Base-by-base conservation (phyloP, 2,113 vertebrate genomes). In the Ancistrus triradiatus region DNA sequence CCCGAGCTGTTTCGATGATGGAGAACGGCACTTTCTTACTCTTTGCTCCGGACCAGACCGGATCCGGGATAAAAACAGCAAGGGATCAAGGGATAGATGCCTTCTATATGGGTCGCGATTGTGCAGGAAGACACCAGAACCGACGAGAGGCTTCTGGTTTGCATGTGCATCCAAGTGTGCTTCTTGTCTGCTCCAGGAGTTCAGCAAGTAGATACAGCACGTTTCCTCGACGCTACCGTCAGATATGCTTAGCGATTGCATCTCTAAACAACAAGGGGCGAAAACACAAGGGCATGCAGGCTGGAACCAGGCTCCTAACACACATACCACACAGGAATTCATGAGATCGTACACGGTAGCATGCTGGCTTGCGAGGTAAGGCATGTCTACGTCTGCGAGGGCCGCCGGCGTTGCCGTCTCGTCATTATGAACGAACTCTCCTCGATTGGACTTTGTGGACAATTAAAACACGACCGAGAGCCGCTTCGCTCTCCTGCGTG, bases 221-320 rank as follows among this genome's bases (percentile, higher is more conserved):
- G 27, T 35, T 63, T 25, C 28, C 37, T 58, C 19, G 51, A 59
- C 27, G 60, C 60, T 68, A 68, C 60, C 8, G 33, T 21, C 14
- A 68, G 64, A 40, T 63, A 35, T 10, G 22, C 17, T 22, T 40
- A n/a, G 57, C 13, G 25, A 66, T 25, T 38, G 70, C 38, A 31
- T 50, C 37, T 50, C 47, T 57, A 44, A 50, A 47, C 48, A 65
- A 31, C 18, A 48, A 19, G 6, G 14, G 44, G 40, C 33, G 7
- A 7, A 44, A 59, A 43, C 24, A 73, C 63, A 27, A 37, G 63
- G 31, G 53, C 64, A 66, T 66, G 64, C 63, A 66, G 40, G 14
- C 51, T 42, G 24, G 6, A 25, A 50, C 35, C 35, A 51, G 48
- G 37, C 61, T 53, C 31, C 50, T 37, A 46, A n/a, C 27, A 50